These are phyloP conservation scores for Tenthredo notha DNA, from an alignment of 2,888 invertebrate genomes.

Conservation along the genomic window DNA sequence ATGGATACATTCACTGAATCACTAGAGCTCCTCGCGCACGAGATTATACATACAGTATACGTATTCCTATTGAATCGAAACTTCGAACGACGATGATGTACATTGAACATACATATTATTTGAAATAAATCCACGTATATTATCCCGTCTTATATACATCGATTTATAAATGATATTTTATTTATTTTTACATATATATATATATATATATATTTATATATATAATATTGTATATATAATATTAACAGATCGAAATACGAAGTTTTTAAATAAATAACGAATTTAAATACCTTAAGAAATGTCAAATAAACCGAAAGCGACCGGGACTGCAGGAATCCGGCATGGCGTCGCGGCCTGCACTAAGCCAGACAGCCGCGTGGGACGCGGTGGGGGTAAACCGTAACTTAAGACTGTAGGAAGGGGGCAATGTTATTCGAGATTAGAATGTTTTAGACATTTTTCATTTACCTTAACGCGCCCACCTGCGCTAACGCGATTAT, in stretches of 20 bases:
- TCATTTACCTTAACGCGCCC: not conserved
- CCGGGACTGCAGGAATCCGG: constrained; percentile 58
- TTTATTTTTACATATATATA: no score
- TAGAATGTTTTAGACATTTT: constrained; percentile 43
- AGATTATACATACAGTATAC: not conserved
- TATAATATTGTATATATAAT: not conserved
- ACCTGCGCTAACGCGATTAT: not conserved
- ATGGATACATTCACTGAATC: constrained; percentile 42
- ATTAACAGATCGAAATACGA: not conserved
- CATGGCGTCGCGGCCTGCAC: constrained; percentile 63
- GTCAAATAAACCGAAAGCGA: constrained; percentile 49
- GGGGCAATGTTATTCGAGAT: constrained; percentile 50
- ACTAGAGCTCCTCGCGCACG: constrained; percentile 6
- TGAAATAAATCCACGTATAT: not conserved
- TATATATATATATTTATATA: no score
- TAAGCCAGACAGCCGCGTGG: constrained; percentile 57
- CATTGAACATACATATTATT: not conserved
- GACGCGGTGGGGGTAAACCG: constrained; percentile 51
- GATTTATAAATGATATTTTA: not conserved
- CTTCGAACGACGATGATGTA: not conserved
- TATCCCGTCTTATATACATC: not conserved
- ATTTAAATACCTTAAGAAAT: constrained; percentile 30
- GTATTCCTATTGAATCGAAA: not conserved
- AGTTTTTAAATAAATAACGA: not conserved
- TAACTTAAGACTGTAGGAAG: constrained; percentile 18